These are phyloP conservation scores for Heliconius charithonia DNA, from an alignment of 2,888 invertebrate genomes.

Conservation along the genomic window DNA sequence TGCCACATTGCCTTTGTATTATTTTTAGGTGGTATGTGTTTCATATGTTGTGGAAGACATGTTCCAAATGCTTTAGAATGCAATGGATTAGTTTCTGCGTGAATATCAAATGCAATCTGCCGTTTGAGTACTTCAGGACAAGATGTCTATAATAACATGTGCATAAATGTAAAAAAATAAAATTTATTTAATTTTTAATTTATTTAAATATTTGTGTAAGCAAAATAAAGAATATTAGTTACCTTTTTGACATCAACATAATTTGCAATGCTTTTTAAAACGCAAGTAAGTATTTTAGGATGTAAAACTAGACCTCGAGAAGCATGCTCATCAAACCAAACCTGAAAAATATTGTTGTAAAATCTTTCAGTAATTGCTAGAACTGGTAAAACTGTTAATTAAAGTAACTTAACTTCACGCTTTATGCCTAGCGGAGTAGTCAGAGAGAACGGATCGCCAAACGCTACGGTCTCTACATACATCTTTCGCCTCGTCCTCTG, in stretches of 20 bases:
- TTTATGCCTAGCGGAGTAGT: not conserved
- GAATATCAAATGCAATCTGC: slow-evolving; percentile 77
- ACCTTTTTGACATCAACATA: slow-evolving; percentile 64
- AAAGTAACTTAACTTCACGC: not conserved
- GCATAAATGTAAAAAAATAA: slow-evolving; percentile 1
- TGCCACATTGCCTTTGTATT: slow-evolving; percentile 81
- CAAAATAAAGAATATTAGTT: slow-evolving; percentile 15
- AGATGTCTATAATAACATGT: slow-evolving; percentile 63
- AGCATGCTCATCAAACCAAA: slow-evolving; percentile 80
- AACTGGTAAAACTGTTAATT: not conserved
- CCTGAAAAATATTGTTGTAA: slow-evolving; percentile 53
- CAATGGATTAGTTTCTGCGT: slow-evolving; percentile 75
- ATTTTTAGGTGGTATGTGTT: slow-evolving; percentile 81
- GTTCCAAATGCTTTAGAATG: slow-evolving; percentile 81
- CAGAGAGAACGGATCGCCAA: no score
- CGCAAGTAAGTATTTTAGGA: slow-evolving; percentile 74
- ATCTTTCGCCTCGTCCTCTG: no score
- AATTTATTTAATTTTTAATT: not conserved
- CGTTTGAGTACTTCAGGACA: slow-evolving; percentile 77
- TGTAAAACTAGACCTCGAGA: slow-evolving; percentile 72
- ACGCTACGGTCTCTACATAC: no score
- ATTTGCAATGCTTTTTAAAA: slow-evolving; percentile 68
- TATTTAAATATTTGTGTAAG: not conserved
- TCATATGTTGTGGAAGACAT: slow-evolving; percentile 76
- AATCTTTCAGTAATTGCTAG: not conserved